These are phyloP conservation scores for Myrmecobius fasciatus DNA, from an alignment of 2,113 vertebrate genomes.

Conservation along the genomic window DNA sequence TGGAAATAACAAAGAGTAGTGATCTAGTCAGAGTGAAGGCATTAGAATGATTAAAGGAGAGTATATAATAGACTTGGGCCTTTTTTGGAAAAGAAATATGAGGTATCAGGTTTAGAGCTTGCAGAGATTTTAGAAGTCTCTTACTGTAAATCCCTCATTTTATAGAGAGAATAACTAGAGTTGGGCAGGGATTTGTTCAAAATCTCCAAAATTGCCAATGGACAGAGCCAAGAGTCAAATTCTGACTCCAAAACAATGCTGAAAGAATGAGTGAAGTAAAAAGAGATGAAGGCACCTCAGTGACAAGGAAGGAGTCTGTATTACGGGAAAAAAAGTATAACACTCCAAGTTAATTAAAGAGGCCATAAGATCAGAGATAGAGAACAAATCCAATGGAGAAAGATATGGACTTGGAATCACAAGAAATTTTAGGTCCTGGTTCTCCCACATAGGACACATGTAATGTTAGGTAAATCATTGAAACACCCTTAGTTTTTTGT, in stretches of 20 bases:
- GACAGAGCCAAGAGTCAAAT: background rate
- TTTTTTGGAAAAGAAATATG: background rate
- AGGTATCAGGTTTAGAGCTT: background rate
- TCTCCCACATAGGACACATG: background rate
- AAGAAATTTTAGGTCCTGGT: background rate
- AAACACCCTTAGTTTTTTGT: background rate
- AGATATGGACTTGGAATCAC: background rate
- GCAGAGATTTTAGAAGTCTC: background rate
- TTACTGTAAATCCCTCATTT: background rate
- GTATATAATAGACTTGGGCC: background rate
- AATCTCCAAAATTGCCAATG: background rate
- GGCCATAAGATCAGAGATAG: background rate
- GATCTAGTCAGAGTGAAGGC: background rate
- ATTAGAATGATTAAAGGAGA: background rate
- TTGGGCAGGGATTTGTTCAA: constrained; percentile 3
- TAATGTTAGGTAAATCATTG: background rate
- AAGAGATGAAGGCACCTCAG: background rate
- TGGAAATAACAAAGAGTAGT: background rate
- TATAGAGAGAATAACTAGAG: constrained; percentile 14
- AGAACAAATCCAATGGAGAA: background rate
- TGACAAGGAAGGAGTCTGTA: background rate
- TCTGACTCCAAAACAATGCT: background rate
- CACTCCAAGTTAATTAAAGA: background rate
- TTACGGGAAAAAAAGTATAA: background rate
- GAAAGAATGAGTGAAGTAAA: background rate